Base-by-base conservation (phyloP, 2,888 invertebrate genomes). In the Anoplius nigerrimus region DNA sequence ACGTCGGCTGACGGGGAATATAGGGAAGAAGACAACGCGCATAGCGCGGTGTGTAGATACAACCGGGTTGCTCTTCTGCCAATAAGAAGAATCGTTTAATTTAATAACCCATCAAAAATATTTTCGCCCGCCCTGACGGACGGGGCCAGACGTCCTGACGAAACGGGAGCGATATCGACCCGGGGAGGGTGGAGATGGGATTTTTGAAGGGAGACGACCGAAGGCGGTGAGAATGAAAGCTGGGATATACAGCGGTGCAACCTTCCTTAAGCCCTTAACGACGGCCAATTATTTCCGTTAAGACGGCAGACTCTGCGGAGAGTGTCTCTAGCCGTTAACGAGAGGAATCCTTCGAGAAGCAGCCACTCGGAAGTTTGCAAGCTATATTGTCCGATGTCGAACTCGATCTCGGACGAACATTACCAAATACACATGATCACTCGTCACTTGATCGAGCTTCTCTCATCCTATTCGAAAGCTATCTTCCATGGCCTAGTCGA, bases 21-120 rank as follows among this genome's bases (percentile, higher is more conserved):
- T n/a, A n/a, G n/a, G n/a, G n/a, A n/a, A n/a, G 13, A 52, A 20
- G 48, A 18, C 65, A 65, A 55, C 43, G 62, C 57, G 60, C 21
- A 62, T 60, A 69, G 57, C 52, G 70, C 59, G 54, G 70, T 57
- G 58, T 43, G 57, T 62, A 71, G 76, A 74, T 74, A 70, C 52
- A 62, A 34, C 45, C 43, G 21, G 42, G 48, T 6, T 4, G 68
- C 59, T 53, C 60, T 43, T 66, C 64, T 66, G 62, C 77, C 80
- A 80, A 78, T 79, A 83, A 84, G 83, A 84, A 84, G 83, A 85
- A 86, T 86, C 86, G 83, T 84, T 86, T 87, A 88, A 87, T 88
- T 87, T 87, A 87, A 88, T 87, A 87, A 87, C 82, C 84, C 84
- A 82, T 86, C 81, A 78, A 84, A 82, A 81, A 79, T 81, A 80